Evolutionary conservation across 2,113 vertebrate species (phyloP), one percentile per base, ranked within the genome.

Genomic region (Manacus vitellinus): DNA sequence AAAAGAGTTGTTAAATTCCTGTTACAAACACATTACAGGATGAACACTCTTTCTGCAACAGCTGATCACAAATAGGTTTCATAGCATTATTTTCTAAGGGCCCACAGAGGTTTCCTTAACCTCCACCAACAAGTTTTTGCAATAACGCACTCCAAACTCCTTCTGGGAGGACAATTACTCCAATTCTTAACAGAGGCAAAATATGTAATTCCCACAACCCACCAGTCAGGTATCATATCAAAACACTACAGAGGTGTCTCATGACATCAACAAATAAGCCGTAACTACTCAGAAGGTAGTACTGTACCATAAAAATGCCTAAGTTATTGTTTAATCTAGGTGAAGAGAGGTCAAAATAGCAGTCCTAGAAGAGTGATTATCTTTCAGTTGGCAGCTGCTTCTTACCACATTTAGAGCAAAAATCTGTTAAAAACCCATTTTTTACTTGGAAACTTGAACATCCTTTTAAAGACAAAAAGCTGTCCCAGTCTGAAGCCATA

Each of bases 281-380:
- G 68, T 46, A 68, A 20, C 55, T 94, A 71, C 49, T 84, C 33
- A 65, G 23, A 95, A 90, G 52, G 44, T 55, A 89, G 52, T 70
- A 67, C 27, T 13, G 41, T 61, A 89, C 81, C 61, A 89, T 22
- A 90, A 80, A 96, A 73, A 83, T 83, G 33, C 22, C 56, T 61
- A 71, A 77, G 28, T 78, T 92, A 74, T 8, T 87, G 7, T n/a
- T 96, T 54, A 65, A 61, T 43, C 44, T 82, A 28, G 46, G 17
- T 74, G n/a, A 95, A 84, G 49, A 43, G 33, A 22, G 81, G 25
- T 66, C 67, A 92, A 94, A 97, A 59, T 31, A 85, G 76, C 67
- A 94, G 70, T 24, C 49, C n/a, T 43, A 39, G 27, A 65, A 93
- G 96, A 86, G 35, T 23, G 7, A 35, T 20, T 78, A 28, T 54